A percentile compares a stretch with the other conserved stretches of the same genome.
phyloP scores from a whole-genome alignment of 2,113 vertebrate species.

The Tricholaema leucomelas region DNA sequence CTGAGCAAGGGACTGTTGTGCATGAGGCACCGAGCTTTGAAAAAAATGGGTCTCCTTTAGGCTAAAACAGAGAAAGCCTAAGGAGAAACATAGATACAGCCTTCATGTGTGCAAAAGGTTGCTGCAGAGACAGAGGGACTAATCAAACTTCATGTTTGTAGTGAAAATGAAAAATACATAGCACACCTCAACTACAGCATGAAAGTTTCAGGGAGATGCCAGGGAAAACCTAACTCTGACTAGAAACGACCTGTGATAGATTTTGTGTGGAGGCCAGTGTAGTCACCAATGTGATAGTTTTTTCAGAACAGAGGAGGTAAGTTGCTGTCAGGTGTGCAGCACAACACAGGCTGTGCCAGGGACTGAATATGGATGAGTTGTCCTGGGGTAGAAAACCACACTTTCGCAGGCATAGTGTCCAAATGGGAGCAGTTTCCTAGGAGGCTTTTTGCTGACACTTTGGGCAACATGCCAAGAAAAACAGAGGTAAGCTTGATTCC shows the following conservation, averaged over 20 bases:
- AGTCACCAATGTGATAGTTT: background rate
- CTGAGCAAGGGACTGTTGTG: background rate
- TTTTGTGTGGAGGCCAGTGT: background rate
- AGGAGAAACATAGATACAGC: background rate
- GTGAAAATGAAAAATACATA: background rate
- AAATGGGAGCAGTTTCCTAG: background rate
- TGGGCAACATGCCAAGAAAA: background rate
- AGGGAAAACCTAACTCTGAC: background rate
- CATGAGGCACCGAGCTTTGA: background rate
- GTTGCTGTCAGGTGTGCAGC: background rate
- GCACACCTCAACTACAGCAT: background rate
- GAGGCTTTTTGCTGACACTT: background rate
- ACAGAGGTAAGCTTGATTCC: background rate
- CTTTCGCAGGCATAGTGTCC: background rate
- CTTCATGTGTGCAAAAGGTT: background rate
- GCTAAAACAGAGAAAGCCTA: background rate
- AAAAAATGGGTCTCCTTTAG: background rate
- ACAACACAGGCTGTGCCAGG: rapidly evolving
- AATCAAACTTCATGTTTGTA: background rate
- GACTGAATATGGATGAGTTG: background rate
- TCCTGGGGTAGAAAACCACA: background rate
- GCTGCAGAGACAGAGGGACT: background rate
- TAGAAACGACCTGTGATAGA: background rate
- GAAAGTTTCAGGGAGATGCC: background rate
- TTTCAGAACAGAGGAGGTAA: background rate